Percentiles rank a stretch among this genome's conserved stretches.
phyloP scores from a whole-genome alignment of 1,140 invertebrate species.

The Drosophila mauritiana region DNA sequence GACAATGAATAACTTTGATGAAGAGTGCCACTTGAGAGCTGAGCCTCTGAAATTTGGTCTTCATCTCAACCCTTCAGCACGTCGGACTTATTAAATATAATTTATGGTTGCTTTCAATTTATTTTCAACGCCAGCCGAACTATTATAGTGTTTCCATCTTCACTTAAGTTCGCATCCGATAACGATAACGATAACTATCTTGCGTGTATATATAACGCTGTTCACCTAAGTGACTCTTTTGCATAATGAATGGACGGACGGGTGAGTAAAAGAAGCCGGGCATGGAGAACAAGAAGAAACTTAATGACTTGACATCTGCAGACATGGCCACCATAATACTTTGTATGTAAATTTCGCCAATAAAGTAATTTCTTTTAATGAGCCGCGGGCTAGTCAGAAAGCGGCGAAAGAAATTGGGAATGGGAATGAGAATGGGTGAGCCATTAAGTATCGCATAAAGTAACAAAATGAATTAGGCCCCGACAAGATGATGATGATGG shows the following conservation, averaged over 20 bases:
- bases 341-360: conserved; percentile 80
- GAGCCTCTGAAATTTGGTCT: conserved; percentile 3
- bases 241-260: conserved; percentile 46
- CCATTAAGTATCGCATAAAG: conserved; percentile 75
- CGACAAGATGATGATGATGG: conserved; percentile 71
- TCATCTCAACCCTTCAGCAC: background rate
- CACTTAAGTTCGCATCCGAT: conserved; percentile 49
- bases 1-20: no score
- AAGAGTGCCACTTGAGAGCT: no score
- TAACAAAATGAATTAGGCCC: conserved; percentile 77
- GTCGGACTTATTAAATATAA: conserved; percentile 24
- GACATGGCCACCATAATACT: conserved; percentile 80
- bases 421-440: conserved; percentile 33
- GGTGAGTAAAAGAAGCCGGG: conserved; percentile 17
- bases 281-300: conserved; percentile 44
- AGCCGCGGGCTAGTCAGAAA: conserved; percentile 59
- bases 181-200: conserved; percentile 46
- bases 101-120: conserved; percentile 28
- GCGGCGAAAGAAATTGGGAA: conserved; percentile 31
- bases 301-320: conserved; percentile 69
- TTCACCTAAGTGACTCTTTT: conserved; percentile 59
- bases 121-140: conserved; percentile 32
- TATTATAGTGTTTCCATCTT: conserved; percentile 42
- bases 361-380: conserved; percentile 82
- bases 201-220: conserved; percentile 32